Percentiles rank a stretch among this genome's conserved stretches.
phyloP scores from a whole-genome alignment of 2,113 vertebrate species.

The Candoia aspera region DNA sequence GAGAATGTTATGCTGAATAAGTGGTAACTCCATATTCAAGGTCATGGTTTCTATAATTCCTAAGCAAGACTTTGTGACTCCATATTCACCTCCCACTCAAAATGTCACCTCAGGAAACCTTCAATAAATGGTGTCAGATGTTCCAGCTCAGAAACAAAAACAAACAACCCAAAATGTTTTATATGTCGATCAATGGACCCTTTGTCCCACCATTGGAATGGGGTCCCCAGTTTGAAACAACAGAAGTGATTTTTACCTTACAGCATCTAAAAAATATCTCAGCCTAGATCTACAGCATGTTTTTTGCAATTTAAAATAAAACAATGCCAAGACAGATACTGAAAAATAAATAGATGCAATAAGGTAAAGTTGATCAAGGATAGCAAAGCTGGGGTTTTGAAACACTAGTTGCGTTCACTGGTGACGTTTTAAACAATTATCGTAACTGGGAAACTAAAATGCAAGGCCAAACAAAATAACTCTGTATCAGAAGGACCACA shows the following conservation, averaged over 20 bases:
- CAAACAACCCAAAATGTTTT: slow-evolving; percentile 10
- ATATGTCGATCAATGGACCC: slow-evolving; percentile 25
- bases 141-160: slow-evolving; percentile 30
- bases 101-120: slow-evolving; percentile 36
- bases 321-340: neutral
- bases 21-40: slow-evolving; percentile 27
- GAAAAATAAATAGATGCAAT: neutral
- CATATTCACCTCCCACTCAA: slow-evolving; percentile 8
- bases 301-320: neutral
- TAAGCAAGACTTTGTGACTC: neutral
- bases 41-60: slow-evolving; percentile 14
- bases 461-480: neutral
- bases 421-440: neutral
- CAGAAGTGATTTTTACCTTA: neutral
- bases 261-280: neutral
- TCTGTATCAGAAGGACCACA: no score
- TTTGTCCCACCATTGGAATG: slow-evolving; percentile 38
- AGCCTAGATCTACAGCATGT: neutral
- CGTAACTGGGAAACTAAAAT: slow-evolving; percentile 12
- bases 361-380: neutral
- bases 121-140: slow-evolving; percentile 34
- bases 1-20: slow-evolving; percentile 10
- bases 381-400: slow-evolving; percentile 9
- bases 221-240: neutral
- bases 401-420: neutral